Conservation (phyloP, 2,113 vertebrate genomes). For the Chauna torquata region DNA sequence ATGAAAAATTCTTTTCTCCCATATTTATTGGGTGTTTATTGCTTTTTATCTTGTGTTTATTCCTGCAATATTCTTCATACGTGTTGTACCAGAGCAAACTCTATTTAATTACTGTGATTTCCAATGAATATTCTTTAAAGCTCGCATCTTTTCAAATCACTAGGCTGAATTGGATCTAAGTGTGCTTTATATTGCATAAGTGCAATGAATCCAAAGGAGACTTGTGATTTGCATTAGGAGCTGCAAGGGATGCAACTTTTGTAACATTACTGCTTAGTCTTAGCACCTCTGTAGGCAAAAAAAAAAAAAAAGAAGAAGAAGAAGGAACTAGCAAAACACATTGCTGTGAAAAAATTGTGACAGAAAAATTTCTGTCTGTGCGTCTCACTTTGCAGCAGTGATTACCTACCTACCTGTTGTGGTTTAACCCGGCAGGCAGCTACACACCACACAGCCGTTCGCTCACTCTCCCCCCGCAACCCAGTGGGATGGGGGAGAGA, state of each 20-base stretch:
- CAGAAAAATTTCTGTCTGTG: accelerated
- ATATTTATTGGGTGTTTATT: neutral
- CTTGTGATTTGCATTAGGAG: neutral
- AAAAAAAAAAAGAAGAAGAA: too few relatives aligned
- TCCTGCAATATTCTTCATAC: neutral
- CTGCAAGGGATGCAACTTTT: neutral
- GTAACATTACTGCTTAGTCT: too few relatives aligned
- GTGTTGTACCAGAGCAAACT: neutral
- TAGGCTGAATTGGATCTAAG: neutral
- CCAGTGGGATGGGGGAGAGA: too few relatives aligned
- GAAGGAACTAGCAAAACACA: neutral
- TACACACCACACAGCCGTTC: too few relatives aligned
- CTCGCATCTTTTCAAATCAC: neutral
- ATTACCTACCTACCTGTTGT: accelerated
- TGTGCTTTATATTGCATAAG: neutral
- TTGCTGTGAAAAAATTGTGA: neutral
- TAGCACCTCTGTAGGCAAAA: too few relatives aligned
- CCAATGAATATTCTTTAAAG: too few relatives aligned
- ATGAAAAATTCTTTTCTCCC: neutral
- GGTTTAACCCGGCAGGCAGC: too few relatives aligned
- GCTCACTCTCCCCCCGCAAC: too few relatives aligned
- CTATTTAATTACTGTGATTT: neutral
- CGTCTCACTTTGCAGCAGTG: neutral
- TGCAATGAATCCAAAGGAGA: neutral
- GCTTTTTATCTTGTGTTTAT: neutral